These are phyloP conservation scores for Drosophila saltans DNA, from an alignment of 1,140 invertebrate genomes.

Conservation along the genomic window DNA sequence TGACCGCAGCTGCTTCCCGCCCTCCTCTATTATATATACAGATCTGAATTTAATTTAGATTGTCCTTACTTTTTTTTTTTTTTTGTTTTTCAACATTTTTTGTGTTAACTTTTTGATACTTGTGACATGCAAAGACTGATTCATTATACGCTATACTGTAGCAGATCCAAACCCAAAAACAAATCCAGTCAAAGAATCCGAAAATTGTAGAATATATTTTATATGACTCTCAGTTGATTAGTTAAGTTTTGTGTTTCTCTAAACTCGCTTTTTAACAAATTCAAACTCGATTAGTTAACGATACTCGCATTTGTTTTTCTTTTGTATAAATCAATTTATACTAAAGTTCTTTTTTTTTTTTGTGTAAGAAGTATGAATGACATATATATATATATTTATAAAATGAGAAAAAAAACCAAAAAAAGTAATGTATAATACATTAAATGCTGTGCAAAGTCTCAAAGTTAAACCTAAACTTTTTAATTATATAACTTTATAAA, in stretches of 20 bases:
- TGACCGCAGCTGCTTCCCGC: constrained; percentile 33
- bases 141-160: constrained; percentile 70
- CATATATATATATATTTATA: constrained; percentile 48
- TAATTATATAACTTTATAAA: constrained; percentile 45
- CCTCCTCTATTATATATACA: neutral
- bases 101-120: constrained; percentile 60
- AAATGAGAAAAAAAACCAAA: constrained; percentile 34
- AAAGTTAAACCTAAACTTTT: constrained; percentile 76
- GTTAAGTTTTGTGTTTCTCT: constrained; percentile 20
- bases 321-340: constrained; percentile 59
- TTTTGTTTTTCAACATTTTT: constrained; percentile 31
- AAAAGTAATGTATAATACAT: constrained; percentile 58
- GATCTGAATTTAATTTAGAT: neutral
- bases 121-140: constrained; percentile 80
- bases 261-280: constrained; percentile 26
- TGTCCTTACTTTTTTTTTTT: neutral
- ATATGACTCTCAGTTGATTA: constrained; percentile 23
- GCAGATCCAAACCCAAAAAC: constrained; percentile 24
- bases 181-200: constrained; percentile 9
- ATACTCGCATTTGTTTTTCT: constrained; percentile 58
- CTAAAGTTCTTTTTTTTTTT: constrained; percentile 41
- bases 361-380: constrained; percentile 37
- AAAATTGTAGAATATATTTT: constrained; percentile 5
- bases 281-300: constrained; percentile 49
- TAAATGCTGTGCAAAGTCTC: constrained; percentile 77